A percentile compares a stretch with the other conserved stretches of the same genome.
These are phyloP conservation scores for Formicarius rufipectus DNA, from an alignment of 2,113 vertebrate species.

Conservation along the genomic window DNA sequence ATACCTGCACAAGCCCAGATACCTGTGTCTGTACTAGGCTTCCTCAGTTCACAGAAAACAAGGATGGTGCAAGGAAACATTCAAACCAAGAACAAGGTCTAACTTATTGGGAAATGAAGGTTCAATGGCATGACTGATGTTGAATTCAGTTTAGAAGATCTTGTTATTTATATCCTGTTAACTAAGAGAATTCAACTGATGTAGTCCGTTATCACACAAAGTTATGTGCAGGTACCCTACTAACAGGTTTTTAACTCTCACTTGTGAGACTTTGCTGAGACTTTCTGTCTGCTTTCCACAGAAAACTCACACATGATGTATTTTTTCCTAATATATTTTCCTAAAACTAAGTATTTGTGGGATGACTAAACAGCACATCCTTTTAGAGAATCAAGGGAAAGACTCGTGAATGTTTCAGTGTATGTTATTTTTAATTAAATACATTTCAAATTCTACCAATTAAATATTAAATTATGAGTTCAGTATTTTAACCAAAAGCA, in stretches of 20 bases:
- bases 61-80: neutral
- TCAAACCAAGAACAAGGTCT: neutral
- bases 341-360: neutral
- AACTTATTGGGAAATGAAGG: neutral
- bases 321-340: neutral
- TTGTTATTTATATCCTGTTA: neutral
- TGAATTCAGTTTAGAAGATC: neutral
- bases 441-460: neutral
- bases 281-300: neutral
- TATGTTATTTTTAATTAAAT: neutral
- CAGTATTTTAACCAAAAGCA: neutral
- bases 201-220: neutral
- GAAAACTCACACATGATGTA: accelerated
- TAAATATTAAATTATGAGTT: neutral
- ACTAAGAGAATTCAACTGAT: neutral
- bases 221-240: neutral
- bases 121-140: neutral
- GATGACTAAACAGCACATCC: neutral
- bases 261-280: neutral
- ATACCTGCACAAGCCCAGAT: neutral
- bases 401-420: neutral
- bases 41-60: neutral
- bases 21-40: neutral
- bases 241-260: neutral
- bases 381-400: neutral